A percentile compares a stretch with the other conserved stretches of the same genome.
Conservation (phyloP, 1,140 invertebrate species). For the Drosophila erecta region DNA sequence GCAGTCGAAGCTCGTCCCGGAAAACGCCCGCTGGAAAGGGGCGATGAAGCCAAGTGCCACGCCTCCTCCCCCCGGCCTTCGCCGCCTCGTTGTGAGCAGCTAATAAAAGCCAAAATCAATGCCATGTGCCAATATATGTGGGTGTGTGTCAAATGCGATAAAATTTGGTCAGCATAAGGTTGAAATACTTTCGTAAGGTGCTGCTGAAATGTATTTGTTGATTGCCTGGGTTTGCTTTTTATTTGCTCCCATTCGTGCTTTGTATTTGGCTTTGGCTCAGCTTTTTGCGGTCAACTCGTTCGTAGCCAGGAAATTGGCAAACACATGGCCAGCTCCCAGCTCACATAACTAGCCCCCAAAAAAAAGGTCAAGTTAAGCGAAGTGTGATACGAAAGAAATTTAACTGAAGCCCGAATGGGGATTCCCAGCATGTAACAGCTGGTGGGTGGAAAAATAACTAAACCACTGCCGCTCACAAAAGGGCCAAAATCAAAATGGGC, state of each 20-base stretch:
- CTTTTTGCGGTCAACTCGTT: slow-evolving; percentile 81
- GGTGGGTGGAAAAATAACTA: slow-evolving; percentile 36
- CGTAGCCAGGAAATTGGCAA: slow-evolving; percentile 75
- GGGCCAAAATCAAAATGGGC: not conserved
- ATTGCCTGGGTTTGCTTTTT: slow-evolving; percentile 79
- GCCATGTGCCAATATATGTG: slow-evolving; percentile 31
- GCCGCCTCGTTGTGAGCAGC: slow-evolving; percentile 55
- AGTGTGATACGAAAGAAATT: slow-evolving; percentile 54
- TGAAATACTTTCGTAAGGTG: slow-evolving; percentile 82
- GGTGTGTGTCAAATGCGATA: slow-evolving; percentile 72
- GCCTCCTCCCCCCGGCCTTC: not conserved
- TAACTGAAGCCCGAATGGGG: slow-evolving; percentile 33
- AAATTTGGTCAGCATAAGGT: slow-evolving; percentile 82
- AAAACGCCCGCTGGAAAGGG: not conserved
- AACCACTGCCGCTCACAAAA: slow-evolving; percentile 62
- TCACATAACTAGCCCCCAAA: slow-evolving; percentile 49
- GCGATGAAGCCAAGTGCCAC: slow-evolving; percentile 46
- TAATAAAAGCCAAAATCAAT: slow-evolving; percentile 83
- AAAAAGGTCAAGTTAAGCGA: slow-evolving; percentile 69
- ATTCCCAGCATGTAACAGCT: slow-evolving; percentile 50
- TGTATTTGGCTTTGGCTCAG: slow-evolving; percentile 59
- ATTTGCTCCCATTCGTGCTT: slow-evolving; percentile 63
- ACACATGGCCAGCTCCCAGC: slow-evolving; percentile 58
- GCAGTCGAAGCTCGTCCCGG: slow-evolving; percentile 53
- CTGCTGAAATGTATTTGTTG: slow-evolving; percentile 82